A percentile compares a stretch with the other conserved stretches of the same genome.
Evolutionary conservation across 2,113 vertebrate genomes (phyloP).

Genomic region (Baryphthengus martii): DNA sequence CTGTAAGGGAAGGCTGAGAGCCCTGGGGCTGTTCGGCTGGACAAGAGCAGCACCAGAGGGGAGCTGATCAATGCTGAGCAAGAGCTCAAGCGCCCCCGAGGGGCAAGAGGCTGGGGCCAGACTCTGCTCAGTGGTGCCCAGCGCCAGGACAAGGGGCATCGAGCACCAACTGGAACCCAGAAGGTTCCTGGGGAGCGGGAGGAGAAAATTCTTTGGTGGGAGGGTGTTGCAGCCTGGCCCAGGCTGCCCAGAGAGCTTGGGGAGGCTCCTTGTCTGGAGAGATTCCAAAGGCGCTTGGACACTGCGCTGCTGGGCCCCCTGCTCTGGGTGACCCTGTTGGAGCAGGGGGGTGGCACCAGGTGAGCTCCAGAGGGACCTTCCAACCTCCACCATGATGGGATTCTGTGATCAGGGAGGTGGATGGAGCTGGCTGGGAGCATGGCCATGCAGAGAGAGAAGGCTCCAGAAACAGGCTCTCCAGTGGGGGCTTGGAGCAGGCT

Average conservation of each 20-base stretch:
- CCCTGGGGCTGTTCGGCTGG: background rate
- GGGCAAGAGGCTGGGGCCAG: too few species aligned
- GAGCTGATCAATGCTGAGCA: background rate
- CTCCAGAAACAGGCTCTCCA: background rate
- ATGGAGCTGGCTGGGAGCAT: background rate
- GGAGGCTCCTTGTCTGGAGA: background rate
- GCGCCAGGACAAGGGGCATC: background rate
- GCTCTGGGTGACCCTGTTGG: background rate
- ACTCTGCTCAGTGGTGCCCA: too few species aligned
- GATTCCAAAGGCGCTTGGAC: background rate
- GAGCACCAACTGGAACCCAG: background rate
- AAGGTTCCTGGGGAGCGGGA: background rate
- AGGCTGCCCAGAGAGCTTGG: background rate
- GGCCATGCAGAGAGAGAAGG: background rate
- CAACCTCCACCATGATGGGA: background rate
- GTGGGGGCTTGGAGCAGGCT: background rate
- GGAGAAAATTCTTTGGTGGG: background rate
- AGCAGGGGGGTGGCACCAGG: background rate
- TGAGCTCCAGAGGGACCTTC: background rate
- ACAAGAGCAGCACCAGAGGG: background rate
- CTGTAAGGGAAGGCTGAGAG: background rate
- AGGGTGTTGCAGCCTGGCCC: background rate
- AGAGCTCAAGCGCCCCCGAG: too few species aligned
- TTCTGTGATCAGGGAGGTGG: background rate
- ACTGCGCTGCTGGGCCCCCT: background rate